Percentiles rank a stretch among this genome's conserved stretches.
Evolutionary conservation across 2,797 vertebrate genomes (phyloP).

Genomic region (Forpus xanthops): DNA sequence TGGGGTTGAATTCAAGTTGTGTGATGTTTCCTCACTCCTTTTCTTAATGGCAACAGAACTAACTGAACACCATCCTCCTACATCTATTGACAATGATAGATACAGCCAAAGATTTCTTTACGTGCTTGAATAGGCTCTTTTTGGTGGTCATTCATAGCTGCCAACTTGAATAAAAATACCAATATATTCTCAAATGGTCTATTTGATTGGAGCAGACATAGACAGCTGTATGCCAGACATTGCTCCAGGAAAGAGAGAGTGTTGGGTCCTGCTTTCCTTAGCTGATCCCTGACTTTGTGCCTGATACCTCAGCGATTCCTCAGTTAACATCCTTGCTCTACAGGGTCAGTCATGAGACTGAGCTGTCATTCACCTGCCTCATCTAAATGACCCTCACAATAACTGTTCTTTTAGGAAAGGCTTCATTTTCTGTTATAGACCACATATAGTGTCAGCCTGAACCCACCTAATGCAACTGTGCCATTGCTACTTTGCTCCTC

Average conservation of each 20-base stretch:
- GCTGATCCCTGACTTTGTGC: background rate
- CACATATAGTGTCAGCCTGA: background rate
- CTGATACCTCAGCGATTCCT: background rate
- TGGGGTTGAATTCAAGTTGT: background rate
- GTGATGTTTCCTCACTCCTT: background rate
- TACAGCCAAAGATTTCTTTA: background rate
- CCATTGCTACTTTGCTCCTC: accelerated
- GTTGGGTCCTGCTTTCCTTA: background rate
- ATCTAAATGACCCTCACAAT: background rate
- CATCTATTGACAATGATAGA: background rate
- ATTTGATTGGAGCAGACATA: background rate
- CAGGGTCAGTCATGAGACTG: background rate
- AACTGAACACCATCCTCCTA: background rate
- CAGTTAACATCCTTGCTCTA: background rate
- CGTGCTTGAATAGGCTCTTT: background rate
- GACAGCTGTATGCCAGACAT: background rate
- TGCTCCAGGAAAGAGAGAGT: background rate
- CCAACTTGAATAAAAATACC: background rate
- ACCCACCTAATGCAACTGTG: background rate
- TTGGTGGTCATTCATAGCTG: background rate
- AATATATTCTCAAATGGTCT: background rate
- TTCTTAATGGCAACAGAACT: background rate
- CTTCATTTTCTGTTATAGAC: background rate
- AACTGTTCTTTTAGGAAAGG: background rate
- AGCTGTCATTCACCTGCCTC: background rate